phyloP scores from a whole-genome alignment of 1,140 invertebrate genomes.

The Caenorhabditis tropicalis region DNA sequence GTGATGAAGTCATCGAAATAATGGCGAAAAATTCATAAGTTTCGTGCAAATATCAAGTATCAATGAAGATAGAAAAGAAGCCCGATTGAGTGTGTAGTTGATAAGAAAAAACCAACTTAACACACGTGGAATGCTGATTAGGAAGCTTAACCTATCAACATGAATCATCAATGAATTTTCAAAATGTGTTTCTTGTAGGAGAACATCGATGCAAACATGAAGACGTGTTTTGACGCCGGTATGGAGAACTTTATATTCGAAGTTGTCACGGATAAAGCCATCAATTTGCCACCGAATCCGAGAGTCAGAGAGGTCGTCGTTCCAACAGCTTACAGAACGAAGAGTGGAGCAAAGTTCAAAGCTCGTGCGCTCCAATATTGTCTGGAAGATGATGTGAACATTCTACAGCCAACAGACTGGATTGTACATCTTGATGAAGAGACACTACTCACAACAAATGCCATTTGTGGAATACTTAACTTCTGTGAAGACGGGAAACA shows the following conservation, averaged over 20 bases:
- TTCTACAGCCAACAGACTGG: constrained; percentile 81
- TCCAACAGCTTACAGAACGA: constrained; percentile 76
- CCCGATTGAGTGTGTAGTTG: not conserved
- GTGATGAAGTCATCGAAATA: not conserved
- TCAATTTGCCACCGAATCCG: constrained; percentile 80
- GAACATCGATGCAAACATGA: constrained; percentile 87
- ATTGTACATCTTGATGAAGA: constrained; percentile 98
- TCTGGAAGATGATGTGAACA: constrained; percentile 81
- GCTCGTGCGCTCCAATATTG: constrained; percentile 94
- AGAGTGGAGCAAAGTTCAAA: constrained; percentile 90
- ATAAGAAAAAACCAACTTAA: constrained; percentile 4
- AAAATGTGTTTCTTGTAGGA: constrained; percentile 76
- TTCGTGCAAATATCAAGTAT: constrained; percentile 32
- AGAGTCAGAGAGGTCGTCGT: constrained; percentile 72
- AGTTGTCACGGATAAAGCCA: constrained; percentile 90
- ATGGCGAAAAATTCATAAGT: constrained; percentile 3
- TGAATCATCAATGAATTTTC: not conserved
- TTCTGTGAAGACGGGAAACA: constrained; percentile 93
- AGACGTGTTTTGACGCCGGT: constrained; percentile 85
- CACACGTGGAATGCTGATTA: not conserved
- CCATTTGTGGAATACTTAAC: constrained; percentile 85
- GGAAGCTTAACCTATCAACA: not conserved
- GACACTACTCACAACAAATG: constrained; percentile 90
- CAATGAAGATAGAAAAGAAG: not conserved
- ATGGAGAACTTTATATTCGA: constrained; percentile 95